A percentile compares a stretch with the other conserved stretches of the same genome.
Conservation (phyloP, 2,888 invertebrate species). For the Pachydiplax longipennis region DNA sequence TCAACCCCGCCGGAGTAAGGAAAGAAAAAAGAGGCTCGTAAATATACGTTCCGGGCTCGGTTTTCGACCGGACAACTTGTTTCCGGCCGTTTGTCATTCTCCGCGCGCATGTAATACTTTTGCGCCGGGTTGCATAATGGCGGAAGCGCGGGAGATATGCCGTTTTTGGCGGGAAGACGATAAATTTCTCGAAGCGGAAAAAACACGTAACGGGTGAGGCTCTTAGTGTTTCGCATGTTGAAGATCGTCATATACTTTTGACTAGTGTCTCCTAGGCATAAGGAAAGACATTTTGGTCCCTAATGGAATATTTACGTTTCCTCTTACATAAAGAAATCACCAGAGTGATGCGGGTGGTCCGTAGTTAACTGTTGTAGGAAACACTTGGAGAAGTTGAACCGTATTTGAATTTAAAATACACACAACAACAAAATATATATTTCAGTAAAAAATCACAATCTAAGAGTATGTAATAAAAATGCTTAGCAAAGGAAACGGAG, state of each 20-base stretch:
- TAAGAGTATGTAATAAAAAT: no score
- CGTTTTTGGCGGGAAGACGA: neutral
- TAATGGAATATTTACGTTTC: no score
- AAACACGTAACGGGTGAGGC: neutral
- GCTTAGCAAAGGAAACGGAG: no score
- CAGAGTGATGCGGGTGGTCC: no score
- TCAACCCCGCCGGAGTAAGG: neutral
- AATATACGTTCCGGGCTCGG: neutral
- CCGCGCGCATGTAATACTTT: neutral
- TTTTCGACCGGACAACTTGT: neutral
- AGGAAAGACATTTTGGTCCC: no score
- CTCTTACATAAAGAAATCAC: no score
- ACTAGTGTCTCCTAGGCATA: neutral
- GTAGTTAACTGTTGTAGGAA: no score
- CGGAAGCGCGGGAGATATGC: neutral
- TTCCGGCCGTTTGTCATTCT: neutral
- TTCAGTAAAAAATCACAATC: no score
- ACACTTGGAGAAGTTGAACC: no score
- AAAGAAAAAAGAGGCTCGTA: neutral
- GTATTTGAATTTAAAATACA: no score
- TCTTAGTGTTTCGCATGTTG: neutral
- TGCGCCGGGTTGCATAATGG: neutral
- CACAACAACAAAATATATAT: no score
- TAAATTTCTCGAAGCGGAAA: neutral
- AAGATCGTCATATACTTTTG: neutral